Evolutionary conservation across 2,797 vertebrate species (phyloP).

Genomic region (Xyrichtys novacula): DNA sequence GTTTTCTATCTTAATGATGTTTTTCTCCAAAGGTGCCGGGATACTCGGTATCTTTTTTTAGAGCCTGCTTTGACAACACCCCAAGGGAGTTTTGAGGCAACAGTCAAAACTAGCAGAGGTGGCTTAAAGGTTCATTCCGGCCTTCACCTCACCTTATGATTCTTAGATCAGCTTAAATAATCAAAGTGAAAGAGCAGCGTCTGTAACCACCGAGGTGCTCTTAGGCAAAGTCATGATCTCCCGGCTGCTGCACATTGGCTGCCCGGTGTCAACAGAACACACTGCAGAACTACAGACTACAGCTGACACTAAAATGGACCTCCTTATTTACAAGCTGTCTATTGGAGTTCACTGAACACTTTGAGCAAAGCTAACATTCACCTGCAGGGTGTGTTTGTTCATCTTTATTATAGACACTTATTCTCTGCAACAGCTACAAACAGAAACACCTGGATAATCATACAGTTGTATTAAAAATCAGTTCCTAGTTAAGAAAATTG

Average conservation of each 20-base stretch:
- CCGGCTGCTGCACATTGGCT: background rate
- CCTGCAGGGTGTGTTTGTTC: too few relatives aligned
- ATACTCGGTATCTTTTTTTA: background rate
- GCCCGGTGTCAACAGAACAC: background rate
- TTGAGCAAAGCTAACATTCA: too few relatives aligned
- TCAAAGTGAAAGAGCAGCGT: background rate
- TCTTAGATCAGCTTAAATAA: background rate
- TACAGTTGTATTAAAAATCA: too few relatives aligned
- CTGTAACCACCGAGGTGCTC: background rate
- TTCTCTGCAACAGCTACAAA: too few relatives aligned
- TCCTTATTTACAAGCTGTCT: too few relatives aligned
- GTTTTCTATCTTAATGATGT: too few relatives aligned
- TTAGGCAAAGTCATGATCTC: background rate
- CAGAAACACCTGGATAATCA: too few relatives aligned
- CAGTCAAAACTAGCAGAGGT: background rate
- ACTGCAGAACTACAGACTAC: background rate
- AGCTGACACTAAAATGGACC: too few relatives aligned
- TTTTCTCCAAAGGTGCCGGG: too few relatives aligned
- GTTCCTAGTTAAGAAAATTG: too few relatives aligned
- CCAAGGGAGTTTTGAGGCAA: background rate
- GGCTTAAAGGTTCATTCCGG: background rate
- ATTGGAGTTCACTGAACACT: too few relatives aligned
- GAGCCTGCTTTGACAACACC: background rate
- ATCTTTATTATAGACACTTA: too few relatives aligned
- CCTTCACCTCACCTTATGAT: background rate